Evolutionary conservation across 2,113 vertebrate genomes (phyloP).

Genomic region (Sclerurus mexicanus): DNA sequence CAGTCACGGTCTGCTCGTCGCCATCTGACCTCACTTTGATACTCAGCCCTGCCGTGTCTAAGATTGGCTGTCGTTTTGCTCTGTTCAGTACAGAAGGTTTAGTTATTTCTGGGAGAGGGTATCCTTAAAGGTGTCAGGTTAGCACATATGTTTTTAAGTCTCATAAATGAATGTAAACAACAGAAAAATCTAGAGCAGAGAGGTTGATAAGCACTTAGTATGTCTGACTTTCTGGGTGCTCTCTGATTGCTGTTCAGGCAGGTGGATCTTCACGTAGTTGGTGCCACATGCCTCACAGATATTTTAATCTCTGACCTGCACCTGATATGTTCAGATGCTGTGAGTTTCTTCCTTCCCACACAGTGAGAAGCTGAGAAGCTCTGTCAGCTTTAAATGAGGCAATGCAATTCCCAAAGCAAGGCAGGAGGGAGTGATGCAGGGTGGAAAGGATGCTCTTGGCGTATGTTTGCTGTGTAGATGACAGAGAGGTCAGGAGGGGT

Average conservation of each 20-base stretch:
- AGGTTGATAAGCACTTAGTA: not conserved
- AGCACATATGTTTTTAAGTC: not conserved
- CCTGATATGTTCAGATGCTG: not conserved
- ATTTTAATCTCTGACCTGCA: conserved; percentile 37
- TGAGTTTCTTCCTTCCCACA: not conserved
- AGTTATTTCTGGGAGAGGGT: not conserved
- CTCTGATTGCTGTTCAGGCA: not conserved
- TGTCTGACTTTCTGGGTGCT: not conserved
- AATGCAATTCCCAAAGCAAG: not conserved
- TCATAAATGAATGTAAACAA: not conserved
- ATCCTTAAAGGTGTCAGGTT: not conserved
- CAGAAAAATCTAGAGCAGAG: not conserved
- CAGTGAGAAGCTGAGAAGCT: not conserved
- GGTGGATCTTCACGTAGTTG: not conserved
- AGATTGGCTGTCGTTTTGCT: not conserved
- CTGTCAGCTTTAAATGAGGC: not conserved
- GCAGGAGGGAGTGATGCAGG: not conserved
- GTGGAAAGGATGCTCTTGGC: not conserved
- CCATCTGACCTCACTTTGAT: not conserved
- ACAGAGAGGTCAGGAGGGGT: not conserved
- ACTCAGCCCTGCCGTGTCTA: not conserved
- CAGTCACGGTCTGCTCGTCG: not conserved
- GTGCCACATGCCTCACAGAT: not conserved
- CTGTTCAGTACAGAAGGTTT: not conserved
- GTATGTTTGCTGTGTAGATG: not conserved